Evolutionary conservation across 2,888 invertebrate species (phyloP), one percentile per base, ranked within the genome.

Genomic region (Anagyrus pseudococci): DNA sequence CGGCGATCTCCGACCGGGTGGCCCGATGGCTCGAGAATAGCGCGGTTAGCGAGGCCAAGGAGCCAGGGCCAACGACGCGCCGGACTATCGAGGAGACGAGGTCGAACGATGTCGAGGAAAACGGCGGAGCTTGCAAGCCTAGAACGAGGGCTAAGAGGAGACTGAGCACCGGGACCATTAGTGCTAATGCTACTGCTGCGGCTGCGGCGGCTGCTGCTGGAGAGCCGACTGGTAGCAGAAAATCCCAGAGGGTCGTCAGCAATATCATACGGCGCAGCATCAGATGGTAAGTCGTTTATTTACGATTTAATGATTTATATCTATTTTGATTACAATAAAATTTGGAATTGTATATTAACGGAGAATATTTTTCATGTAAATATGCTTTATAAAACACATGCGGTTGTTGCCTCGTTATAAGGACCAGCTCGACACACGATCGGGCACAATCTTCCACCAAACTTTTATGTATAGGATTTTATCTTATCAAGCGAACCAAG

Each of bases 21-120:
- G 72, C 75, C 8, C 81, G 82, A 26, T 84, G 84, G 70, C 79
- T 83, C 46, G 73, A 80, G 23, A 84, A 82, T 67, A 80, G 48
- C 17, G 56, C 83, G 65, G 67, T 80, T 2, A 80, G 82, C 77
- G 68, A 65, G 58, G 56, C 8, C 15, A 13, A 6, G 8, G 37
- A 37, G 37, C 37, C 8, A 37, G 13, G 7, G 6, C 20, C 8
- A 10, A 22, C 50, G 55, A 44, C 25, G 26, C 15, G 33, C 52
- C 25, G 20, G 8, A 20, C 25, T n/a, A 33, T 8, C 6, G 13
- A 33, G 13, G 33, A 33, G 33, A 13, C 6, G 33, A 13, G 33
- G 33, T 10, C 43, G 6, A 17, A 17, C n/a, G 43, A 17, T 6
- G n/a, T 17, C 43, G 43, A 43, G 8, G 43, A 6, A 6, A 13